Base-by-base conservation (phyloP, 2,113 vertebrate genomes). In the Festucalex cinctus region DNA sequence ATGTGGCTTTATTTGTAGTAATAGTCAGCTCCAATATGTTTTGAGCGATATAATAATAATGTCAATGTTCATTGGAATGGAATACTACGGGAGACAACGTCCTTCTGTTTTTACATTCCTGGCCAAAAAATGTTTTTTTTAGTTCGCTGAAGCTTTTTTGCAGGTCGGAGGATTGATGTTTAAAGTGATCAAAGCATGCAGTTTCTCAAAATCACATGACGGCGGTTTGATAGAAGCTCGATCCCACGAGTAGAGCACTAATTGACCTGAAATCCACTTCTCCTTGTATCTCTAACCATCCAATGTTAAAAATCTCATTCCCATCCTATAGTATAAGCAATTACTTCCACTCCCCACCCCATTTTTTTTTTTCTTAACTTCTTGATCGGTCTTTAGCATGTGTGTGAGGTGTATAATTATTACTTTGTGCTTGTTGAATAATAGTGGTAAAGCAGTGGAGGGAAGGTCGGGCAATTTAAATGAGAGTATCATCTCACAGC, bases 391-490 rank as follows among this genome's bases (percentile, higher is more conserved):
- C 26, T 16, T 41, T 28, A 60, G 26, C 26, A 59, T 57, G 12
- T 41, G 35, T 43, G 35, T 32, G 37, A 24, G 12, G 51, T 54
- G 51, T 71, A 76, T 74, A 82, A 80, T 77, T 65, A 76, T 65
- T 64, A 68, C 69, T 80, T 67, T 75, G 70, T 77, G 69, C 76
- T 69, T 51, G 26, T 75, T 76, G 63, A 78, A 75, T 82, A 80
- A 77, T 75, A 66, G 53, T 59, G 59, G 62, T 80, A 69, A 66
- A 74, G 74, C 73, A 75, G 39, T 56, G 51, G 64, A 73, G 66
- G 68, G 63, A 75, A 76, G 81, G 82, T 77, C 74, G 66, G 71
- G 70, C 49, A 77, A 76, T 83, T 83, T 67, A 68, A 37, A 70
- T 69, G 61, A 63, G 68, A 83, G 61, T 70, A 78, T 67, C 74